These are phyloP conservation scores for Danio tinwini DNA, from an alignment of 2,797 vertebrate species.

Conservation along the genomic window DNA sequence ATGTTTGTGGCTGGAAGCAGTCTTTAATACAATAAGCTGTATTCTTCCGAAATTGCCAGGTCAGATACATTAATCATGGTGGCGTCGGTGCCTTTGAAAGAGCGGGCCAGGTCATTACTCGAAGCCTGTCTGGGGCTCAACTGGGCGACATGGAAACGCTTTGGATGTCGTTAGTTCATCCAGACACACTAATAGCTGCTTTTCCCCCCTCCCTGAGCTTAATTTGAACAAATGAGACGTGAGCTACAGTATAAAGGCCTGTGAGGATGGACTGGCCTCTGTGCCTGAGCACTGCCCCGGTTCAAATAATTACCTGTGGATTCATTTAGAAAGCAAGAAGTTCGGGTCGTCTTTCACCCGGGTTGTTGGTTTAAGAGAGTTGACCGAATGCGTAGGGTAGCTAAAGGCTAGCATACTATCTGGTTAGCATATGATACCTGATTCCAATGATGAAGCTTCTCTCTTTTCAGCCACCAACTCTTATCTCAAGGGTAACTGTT, in stretches of 20 bases:
- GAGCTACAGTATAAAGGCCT: slow-evolving; percentile 70
- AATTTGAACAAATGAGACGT: slow-evolving; percentile 75
- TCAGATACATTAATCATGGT: slow-evolving; percentile 82
- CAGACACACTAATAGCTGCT: slow-evolving; percentile 74
- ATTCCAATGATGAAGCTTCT: slow-evolving; percentile 32
- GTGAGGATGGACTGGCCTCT: slow-evolving; percentile 55
- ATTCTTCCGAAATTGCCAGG: slow-evolving; percentile 80
- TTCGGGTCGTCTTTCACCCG: background rate
- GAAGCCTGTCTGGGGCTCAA: slow-evolving; percentile 74
- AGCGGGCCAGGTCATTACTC: slow-evolving; percentile 80
- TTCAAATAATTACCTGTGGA: slow-evolving; percentile 51
- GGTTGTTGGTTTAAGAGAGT: slow-evolving; percentile 9
- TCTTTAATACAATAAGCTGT: slow-evolving; percentile 77
- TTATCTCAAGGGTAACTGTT: slow-evolving; percentile 29
- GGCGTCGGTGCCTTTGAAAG: slow-evolving; percentile 78
- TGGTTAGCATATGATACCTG: background rate
- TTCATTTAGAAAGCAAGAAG: slow-evolving; percentile 43
- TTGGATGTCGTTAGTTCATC: slow-evolving; percentile 74
- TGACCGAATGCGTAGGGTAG: background rate
- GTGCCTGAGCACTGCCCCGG: slow-evolving; percentile 35
- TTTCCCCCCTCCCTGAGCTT: slow-evolving; percentile 68
- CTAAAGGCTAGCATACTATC: background rate
- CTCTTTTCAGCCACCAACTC: slow-evolving; percentile 14
- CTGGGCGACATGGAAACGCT: slow-evolving; percentile 79
- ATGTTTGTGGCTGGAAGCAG: slow-evolving; percentile 68